Evolutionary conservation across 2,113 vertebrate species (phyloP).

Genomic region (Proterorhinus semilunaris): DNA sequence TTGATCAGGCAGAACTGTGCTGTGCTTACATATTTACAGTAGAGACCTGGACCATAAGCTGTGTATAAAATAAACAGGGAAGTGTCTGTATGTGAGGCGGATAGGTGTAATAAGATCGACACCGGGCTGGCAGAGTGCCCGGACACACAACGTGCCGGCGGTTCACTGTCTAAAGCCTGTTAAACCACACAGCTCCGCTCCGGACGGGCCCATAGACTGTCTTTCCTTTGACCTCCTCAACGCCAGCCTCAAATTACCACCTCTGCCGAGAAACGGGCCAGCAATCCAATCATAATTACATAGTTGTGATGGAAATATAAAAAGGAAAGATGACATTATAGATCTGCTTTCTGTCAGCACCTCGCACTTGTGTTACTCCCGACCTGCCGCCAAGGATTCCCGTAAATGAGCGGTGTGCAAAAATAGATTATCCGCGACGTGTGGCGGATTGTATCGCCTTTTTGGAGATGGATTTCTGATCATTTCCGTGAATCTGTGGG

Average conservation of each 20-base stretch:
- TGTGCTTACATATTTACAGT: constrained; percentile 38
- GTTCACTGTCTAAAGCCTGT: constrained; percentile 23
- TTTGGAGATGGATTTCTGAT: constrained; percentile 40
- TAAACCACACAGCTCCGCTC: constrained; percentile 31
- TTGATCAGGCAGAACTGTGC: constrained; percentile 33
- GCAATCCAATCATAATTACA: constrained; percentile 75
- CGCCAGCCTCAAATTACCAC: constrained; percentile 70
- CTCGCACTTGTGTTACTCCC: constrained; percentile 52
- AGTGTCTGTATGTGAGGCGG: constrained; percentile 17
- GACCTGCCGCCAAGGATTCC: constrained; percentile 60
- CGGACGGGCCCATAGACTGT: constrained; percentile 56
- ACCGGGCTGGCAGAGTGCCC: constrained; percentile 13
- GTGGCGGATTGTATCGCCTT: constrained; percentile 14
- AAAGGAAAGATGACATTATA: constrained; percentile 69
- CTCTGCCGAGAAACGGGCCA: constrained; percentile 68
- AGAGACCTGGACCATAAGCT: constrained; percentile 35
- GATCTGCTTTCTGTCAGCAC: constrained; percentile 63
- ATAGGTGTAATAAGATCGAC: constrained; percentile 23
- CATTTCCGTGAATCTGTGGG: constrained; percentile 22
- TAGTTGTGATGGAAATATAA: constrained; percentile 71
- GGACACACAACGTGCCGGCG: constrained; percentile 18
- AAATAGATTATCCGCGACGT: constrained; percentile 60
- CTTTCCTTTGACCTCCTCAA: constrained; percentile 71
- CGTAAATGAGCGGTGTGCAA: constrained; percentile 58
- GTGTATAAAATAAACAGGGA: constrained; percentile 37